These are phyloP conservation scores for Ciona savignyi DNA, from an alignment of 23 tunicate species.

Conservation along the genomic window DNA sequence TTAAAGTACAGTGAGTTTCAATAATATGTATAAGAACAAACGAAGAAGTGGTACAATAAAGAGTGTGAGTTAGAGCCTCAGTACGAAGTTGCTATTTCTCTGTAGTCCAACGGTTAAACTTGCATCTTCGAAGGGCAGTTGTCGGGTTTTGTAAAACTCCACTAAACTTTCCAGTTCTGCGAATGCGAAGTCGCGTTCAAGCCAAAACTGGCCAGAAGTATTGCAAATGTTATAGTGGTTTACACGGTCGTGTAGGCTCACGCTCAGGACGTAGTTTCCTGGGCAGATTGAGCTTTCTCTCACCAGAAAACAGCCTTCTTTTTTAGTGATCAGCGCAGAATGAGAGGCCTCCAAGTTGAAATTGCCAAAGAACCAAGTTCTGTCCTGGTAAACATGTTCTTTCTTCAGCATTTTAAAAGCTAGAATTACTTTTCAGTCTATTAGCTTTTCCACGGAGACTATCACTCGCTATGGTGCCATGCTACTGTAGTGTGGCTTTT, in stretches of 20 bases:
- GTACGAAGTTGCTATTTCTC: not conserved
- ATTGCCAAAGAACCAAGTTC: not conserved
- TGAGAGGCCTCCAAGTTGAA: not conserved
- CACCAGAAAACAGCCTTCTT: not conserved
- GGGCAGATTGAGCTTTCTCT: not conserved
- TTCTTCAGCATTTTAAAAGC: not conserved
- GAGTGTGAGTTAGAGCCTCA: too few relatives aligned
- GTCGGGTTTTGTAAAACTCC: not conserved
- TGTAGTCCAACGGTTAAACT: not conserved
- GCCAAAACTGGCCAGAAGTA: not conserved
- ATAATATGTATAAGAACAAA: too few relatives aligned
- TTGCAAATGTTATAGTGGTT: not conserved
- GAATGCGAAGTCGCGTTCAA: not conserved
- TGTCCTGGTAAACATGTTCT: not conserved
- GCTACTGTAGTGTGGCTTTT: too few relatives aligned
- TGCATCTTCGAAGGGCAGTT: not conserved
- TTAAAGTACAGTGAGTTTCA: too few relatives aligned
- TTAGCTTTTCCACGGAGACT: not conserved
- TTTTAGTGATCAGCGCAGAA: not conserved
- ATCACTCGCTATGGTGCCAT: too few relatives aligned
- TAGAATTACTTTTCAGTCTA: not conserved
- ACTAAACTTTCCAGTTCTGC: not conserved
- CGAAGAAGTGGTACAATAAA: too few relatives aligned
- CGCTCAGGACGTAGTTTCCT: not conserved
- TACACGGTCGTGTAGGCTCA: not conserved